These are phyloP conservation scores for Eutolmus rufibarbis DNA, from an alignment of 2,888 invertebrate species.

Conservation along the genomic window DNA sequence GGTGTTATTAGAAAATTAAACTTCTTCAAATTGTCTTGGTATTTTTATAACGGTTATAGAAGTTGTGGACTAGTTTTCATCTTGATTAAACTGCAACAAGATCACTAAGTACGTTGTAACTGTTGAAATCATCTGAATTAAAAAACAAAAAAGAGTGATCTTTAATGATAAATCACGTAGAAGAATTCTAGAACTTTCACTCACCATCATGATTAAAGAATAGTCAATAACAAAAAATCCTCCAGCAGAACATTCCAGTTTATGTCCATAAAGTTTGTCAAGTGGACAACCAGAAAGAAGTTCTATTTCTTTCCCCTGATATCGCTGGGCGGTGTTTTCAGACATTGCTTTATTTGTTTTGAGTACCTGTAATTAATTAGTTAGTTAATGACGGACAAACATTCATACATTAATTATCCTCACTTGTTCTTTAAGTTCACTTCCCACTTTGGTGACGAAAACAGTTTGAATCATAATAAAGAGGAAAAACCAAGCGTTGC, in stretches of 20 bases:
- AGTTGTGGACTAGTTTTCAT: neutral
- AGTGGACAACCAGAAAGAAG: slow-evolving; percentile 6
- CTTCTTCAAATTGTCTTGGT: no score
- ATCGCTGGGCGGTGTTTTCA: neutral
- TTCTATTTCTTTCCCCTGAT: neutral
- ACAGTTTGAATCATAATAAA: neutral
- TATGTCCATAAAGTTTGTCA: slow-evolving; percentile 9
- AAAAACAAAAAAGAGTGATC: neutral
- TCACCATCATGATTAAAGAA: neutral
- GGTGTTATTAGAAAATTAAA: no score
- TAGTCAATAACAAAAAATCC: slow-evolving; percentile 27
- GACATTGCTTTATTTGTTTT: neutral
- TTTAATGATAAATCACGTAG: neutral
- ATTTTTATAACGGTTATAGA: neutral
- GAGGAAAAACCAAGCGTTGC: neutral
- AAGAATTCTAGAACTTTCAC: neutral
- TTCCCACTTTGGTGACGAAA: neutral
- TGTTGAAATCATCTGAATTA: neutral
- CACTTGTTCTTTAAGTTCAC: neutral
- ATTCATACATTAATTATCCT: neutral
- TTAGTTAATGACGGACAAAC: neutral
- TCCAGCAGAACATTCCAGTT: neutral
- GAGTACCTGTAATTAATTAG: neutral
- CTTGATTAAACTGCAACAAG: neutral
- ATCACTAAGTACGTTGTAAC: neutral